Base-by-base conservation (phyloP, 2,113 vertebrate species). In the Rhinogobius similis region DNA sequence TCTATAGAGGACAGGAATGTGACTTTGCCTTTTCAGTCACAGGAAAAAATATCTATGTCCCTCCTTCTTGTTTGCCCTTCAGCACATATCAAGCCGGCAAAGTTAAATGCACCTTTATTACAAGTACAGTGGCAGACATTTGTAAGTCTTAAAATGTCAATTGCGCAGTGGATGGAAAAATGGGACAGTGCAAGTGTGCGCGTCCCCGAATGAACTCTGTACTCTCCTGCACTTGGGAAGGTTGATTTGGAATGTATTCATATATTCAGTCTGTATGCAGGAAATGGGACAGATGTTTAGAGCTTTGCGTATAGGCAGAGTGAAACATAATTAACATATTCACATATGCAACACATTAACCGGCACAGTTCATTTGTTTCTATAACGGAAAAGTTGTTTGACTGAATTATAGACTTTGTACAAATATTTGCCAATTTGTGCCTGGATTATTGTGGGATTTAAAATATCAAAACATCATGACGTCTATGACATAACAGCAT, bases 21-120 rank as follows among this genome's bases (percentile, higher is more conserved):
- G 58, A 61, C 58, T 61, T 61, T 61, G 58, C 29, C 29, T n/a
- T 61, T 61, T 61, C 10, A 20, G 29, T 61, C 58, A 61, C 18
- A 5, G 14, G 14, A 9, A 26, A 23, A 14, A 36, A 61, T 21
- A 20, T 38, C 58, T 36, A 10, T 12, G 58, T 20, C 18, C 20
- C 9, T 12, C 20, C 29, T 61, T 18, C 58, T 21, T 50, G 46
- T 50, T 61, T 61, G 27, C 16, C 29, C 27, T 61, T 61, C 29
- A 36, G 20, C 29, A 38, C 58, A 38, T 38, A 36, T 61, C 58
- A 21, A 38, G 32, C 27, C 27, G 27, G 27, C 27, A 59, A 59
- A 59, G 29, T 61, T 36, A 36, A 61, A 36, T 21, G 32, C 18
- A n/a, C 9, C 18, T n/a, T 61, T 21, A 61, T 61, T 61, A 61